Base-by-base conservation (phyloP, 2,113 vertebrate species). In the Dolichallabes microphthalmus region DNA sequence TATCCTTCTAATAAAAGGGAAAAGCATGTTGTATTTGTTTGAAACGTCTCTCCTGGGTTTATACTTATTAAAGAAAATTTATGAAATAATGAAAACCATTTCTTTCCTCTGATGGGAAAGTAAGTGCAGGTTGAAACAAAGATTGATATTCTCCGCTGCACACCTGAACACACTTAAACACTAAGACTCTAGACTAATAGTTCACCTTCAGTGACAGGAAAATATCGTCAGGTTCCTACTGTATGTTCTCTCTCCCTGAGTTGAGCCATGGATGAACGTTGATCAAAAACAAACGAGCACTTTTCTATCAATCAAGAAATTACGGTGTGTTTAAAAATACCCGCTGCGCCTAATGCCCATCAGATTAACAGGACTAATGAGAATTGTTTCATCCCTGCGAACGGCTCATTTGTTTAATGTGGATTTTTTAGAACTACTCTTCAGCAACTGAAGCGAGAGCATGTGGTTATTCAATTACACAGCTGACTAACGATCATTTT, bases 311-410 rank as follows among this genome's bases (percentile, higher is more conserved):
- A 92, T 93, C 90, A 91, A 90, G 90, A 90, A 92, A 93, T 93
- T 90, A 88, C 6, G 71, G 75, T 69, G n/a, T 84, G 83, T 86
- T 91, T 91, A 92, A 90, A 93, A 93, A 92, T 89, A 92, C 68
- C 82, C 86, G 86, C 87, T 85, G 71, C 25, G 14, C 82, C 57
- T 88, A 89, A 88, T 85, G 90, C 88, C 91, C 89, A 89, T 91
- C 91, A 91, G 90, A 92, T 92, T 92, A 91, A 85, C 80, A 83
- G 83, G 82, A 60, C 89, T 93, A 93, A 94, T 92, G 92, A 87
- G 82, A 92, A 93, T 90, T 92, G 90, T 92, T 92, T 92, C 86
- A 90, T 93, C 90, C 84, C 82, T 87, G 66, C 61, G 79, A 84
- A 91, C 68, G 88, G 85, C 86, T 89, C 86, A 83, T 81, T 89